phyloP scores from a whole-genome alignment of 2,113 vertebrate genomes.

The Apeltes quadracus region DNA sequence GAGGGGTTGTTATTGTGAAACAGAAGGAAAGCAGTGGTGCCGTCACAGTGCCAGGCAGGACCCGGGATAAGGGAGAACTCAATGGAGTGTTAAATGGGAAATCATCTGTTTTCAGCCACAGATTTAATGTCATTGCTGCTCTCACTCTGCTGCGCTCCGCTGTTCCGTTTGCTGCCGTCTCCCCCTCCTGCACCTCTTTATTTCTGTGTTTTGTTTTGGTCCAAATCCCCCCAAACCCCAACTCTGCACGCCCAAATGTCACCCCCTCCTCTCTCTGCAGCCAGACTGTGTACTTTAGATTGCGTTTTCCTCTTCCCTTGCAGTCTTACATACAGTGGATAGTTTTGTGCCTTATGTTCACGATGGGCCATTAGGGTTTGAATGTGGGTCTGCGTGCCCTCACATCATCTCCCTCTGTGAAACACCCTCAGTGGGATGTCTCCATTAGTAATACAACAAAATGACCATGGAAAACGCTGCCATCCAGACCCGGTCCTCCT shows the following conservation, averaged over 20 bases:
- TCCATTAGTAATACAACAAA: conserved; percentile 73
- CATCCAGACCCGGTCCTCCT: conserved; percentile 16
- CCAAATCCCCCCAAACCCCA: conserved; percentile 17
- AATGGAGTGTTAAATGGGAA: conserved; percentile 92
- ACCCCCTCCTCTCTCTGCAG: conserved; percentile 12
- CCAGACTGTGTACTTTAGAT: conserved; percentile 71
- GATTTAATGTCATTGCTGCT: conserved; percentile 81
- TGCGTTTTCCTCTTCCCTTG: conserved; percentile 59
- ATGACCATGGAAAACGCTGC: conserved; percentile 39
- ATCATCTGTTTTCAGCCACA: conserved; percentile 87
- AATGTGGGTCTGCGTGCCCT: conserved; percentile 49
- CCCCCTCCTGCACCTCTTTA: conserved; percentile 27
- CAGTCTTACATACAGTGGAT: conserved; percentile 37
- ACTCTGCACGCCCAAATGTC: conserved; percentile 9
- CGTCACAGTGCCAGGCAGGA: conserved; percentile 70
- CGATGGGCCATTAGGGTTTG: conserved; percentile 56
- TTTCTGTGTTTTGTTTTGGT: conserved; percentile 36
- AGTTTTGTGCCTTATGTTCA: conserved; percentile 58
- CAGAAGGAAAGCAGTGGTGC: conserved; percentile 67
- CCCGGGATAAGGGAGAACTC: conserved; percentile 82
- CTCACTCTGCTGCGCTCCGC: conserved; percentile 38
- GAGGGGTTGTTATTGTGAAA: conserved; percentile 68
- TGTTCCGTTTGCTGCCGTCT: conserved; percentile 27
- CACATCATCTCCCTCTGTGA: conserved; percentile 43
- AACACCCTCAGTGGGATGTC: conserved; percentile 75